Base-by-base conservation (phyloP, 2,888 invertebrate genomes). In the Trissolcus japonicus region DNA sequence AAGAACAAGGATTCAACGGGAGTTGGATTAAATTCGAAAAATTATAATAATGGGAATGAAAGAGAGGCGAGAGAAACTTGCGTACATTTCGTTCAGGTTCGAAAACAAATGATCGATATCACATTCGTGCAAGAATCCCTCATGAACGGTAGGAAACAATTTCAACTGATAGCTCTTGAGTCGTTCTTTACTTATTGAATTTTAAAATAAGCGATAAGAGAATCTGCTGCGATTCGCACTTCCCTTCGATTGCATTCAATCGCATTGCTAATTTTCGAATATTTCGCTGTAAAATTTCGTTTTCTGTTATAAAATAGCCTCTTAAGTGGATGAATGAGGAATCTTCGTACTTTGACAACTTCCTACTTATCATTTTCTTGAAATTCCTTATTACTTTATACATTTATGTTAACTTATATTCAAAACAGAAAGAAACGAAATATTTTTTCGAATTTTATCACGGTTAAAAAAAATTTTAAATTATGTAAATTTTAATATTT, bases 91-190 rank as follows among this genome's bases (percentile, higher is more conserved):
- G 11, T 35, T 35, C 55, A 11, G n/a, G 9, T 6, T n/a, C 56
- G 19, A 48, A 17, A 4, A 25, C 54, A 35, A 25, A 57, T 74
- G 62, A 67, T 74, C 56, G 67, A 67, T 74, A 74, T 53, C 62
- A 62, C 61, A 53, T 67, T 74, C 48, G 62, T 9, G 46, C n/a
- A 16, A 17, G 62, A 67, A 74, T 74, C 67, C 62, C 48, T 62
- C 51, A 68, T 75, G 74, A 75, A 68, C 59, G 67, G 67, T 75
- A 54, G 74, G 59, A 75, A 75, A 75, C 75, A 75, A 75, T 75
- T 75, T 63, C 63, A 54, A 59, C 21, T 63, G 75, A 75, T 75
- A 63, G 63, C 48, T 51, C 41, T n/a, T 25, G 29, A 61, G 63
- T 57, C 51, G 43, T 63, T 63, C 57, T 43, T 53, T 68, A 75